Evolutionary conservation across 2,797 vertebrate genomes (phyloP).

Genomic region (Morelia viridis): DNA sequence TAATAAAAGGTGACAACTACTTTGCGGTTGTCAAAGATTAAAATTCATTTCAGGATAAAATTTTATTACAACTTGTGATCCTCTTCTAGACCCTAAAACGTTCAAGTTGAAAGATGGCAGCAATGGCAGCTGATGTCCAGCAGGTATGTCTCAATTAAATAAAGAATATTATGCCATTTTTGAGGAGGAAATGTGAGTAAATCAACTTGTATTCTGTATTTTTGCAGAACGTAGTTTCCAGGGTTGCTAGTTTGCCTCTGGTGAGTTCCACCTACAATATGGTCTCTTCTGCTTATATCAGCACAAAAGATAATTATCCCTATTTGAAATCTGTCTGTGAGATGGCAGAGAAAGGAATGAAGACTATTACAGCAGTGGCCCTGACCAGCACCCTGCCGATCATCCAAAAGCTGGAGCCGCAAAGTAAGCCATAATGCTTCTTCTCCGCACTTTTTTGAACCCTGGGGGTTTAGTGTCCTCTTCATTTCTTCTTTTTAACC

Average conservation of each 20-base stretch:
- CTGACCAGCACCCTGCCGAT: slow-evolving; percentile 82
- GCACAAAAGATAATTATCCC: slow-evolving; percentile 86
- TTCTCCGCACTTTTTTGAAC: background rate
- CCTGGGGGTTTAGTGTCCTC: background rate
- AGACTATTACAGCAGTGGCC: slow-evolving; percentile 82
- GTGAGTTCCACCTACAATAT: slow-evolving; percentile 87
- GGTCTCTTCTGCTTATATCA: slow-evolving; percentile 80
- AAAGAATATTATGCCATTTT: background rate
- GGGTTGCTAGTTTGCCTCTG: slow-evolving; percentile 85
- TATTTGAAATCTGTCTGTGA: slow-evolving; percentile 86
- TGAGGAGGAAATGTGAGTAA: background rate
- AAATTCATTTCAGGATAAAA: background rate
- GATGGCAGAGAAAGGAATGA: slow-evolving; percentile 86
- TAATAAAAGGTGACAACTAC: background rate
- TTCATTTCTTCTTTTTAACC: background rate
- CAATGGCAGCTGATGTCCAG: slow-evolving; percentile 61
- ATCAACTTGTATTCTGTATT: slow-evolving; percentile 28
- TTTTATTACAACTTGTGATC: background rate
- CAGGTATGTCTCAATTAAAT: slow-evolving; percentile 60
- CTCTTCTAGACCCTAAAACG: slow-evolving; percentile 32
- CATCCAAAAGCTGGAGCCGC: slow-evolving; percentile 86
- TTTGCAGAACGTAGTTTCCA: slow-evolving; percentile 81
- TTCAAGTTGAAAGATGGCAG: slow-evolving; percentile 65
- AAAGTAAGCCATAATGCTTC: slow-evolving; percentile 77
- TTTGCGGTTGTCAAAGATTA: background rate